These are phyloP conservation scores for Drosophila bipectinata DNA, from an alignment of 1,140 invertebrate species.

Conservation along the genomic window DNA sequence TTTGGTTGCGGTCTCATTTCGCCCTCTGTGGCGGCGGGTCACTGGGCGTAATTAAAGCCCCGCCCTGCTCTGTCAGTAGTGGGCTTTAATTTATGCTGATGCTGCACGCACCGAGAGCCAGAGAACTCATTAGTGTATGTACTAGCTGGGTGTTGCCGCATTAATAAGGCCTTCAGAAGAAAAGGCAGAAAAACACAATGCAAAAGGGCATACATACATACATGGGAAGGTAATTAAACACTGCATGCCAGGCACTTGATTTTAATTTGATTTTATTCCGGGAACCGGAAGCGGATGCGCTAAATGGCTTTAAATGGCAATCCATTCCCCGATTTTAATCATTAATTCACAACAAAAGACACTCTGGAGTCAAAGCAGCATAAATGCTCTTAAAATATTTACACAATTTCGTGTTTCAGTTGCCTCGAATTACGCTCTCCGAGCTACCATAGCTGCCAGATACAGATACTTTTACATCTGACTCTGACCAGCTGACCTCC, in stretches of 20 bases:
- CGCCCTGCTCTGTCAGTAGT: neutral
- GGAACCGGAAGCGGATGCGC: neutral
- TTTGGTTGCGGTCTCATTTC: constrained; percentile 1
- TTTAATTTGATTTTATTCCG: constrained; percentile 11
- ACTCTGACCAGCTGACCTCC: neutral
- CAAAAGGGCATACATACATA: neutral
- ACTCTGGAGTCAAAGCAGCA: neutral
- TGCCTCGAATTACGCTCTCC: too few relatives aligned
- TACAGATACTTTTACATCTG: constrained; percentile 8
- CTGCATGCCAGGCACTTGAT: neutral
- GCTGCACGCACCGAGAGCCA: neutral
- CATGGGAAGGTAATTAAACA: constrained; percentile 5
- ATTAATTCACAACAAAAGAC: neutral
- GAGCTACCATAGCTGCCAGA: constrained; percentile 12
- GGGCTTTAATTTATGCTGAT: constrained; percentile 17
- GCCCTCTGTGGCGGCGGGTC: neutral
- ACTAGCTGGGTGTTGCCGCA: constrained; percentile 5
- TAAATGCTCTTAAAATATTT: neutral
- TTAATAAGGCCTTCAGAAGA: constrained; percentile 9
- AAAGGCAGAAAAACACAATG: neutral
- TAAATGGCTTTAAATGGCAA: constrained; percentile 2
- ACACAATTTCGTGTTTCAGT: neutral
- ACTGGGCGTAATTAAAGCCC: constrained; percentile 12
- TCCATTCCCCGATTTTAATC: neutral
- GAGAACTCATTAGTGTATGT: constrained; percentile 19